phyloP scores from a whole-genome alignment of 2,888 invertebrate genomes.

The Pollenia labialis region DNA sequence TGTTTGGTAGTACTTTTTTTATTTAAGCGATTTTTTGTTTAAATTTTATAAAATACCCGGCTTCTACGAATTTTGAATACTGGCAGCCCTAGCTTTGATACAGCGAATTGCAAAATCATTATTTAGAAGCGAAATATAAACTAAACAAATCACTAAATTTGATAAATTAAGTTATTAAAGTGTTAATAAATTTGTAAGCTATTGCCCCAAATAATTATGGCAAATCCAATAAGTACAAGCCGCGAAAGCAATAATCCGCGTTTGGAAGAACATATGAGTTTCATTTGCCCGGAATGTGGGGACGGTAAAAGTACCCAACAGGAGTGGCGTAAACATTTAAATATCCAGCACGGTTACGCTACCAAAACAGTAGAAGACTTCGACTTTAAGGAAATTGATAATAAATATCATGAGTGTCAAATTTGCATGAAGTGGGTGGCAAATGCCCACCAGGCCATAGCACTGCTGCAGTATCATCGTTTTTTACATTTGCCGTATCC shows the following conservation, averaged over 20 bases:
- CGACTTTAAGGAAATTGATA: conserved; percentile 78
- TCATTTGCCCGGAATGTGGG: conserved; percentile 81
- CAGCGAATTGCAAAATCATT: not conserved
- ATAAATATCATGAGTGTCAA: conserved; percentile 79
- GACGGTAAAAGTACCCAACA: conserved; percentile 78
- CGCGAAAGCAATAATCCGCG: conserved; percentile 73
- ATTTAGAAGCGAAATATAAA: too few relatives aligned
- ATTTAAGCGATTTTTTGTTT: too few relatives aligned
- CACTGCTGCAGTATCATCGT: conserved; percentile 80
- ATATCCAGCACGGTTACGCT: conserved; percentile 77
- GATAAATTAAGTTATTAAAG: too few relatives aligned
- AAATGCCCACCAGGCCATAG: conserved; percentile 79
- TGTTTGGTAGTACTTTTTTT: too few relatives aligned
- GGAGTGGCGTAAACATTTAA: conserved; percentile 80
- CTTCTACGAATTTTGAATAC: not conserved
- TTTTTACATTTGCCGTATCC: conserved; percentile 79
- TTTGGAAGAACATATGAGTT: conserved; percentile 79
- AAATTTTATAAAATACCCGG: too few relatives aligned
- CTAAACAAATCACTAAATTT: not conserved
- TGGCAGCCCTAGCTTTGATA: not conserved
- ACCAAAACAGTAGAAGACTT: conserved; percentile 78
- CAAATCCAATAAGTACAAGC: not conserved
- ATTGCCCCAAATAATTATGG: not conserved
- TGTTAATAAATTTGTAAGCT: too few relatives aligned
- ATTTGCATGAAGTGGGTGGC: conserved; percentile 80